phyloP scores from a whole-genome alignment of 2,888 invertebrate species.

The Helleia helle region DNA sequence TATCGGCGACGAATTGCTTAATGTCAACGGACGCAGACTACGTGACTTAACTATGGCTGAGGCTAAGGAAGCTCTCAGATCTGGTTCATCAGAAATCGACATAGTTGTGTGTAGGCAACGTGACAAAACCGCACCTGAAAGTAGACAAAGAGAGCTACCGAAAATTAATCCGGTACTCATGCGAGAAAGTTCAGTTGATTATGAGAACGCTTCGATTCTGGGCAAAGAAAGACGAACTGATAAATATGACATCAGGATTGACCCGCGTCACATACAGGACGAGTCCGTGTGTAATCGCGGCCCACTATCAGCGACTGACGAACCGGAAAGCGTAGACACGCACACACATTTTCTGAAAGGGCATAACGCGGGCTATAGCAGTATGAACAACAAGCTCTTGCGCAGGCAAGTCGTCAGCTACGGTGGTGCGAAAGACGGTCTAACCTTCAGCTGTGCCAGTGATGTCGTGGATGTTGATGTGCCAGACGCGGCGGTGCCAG shows the following conservation, averaged over 20 bases:
- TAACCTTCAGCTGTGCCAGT: constrained; percentile 54
- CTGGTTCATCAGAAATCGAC: constrained; percentile 76
- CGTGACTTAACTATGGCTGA: constrained; percentile 78
- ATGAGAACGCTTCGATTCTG: constrained; percentile 76
- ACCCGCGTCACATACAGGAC: constrained; percentile 76
- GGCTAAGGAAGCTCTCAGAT: constrained; percentile 77
- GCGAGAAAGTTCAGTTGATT: constrained; percentile 81
- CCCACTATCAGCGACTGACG: constrained; percentile 62
- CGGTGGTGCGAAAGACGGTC: constrained; percentile 58
- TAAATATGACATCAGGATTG: too few species aligned
- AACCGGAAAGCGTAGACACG: constrained; percentile 50
- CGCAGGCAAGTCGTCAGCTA: constrained; percentile 73
- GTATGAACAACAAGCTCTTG: constrained; percentile 75
- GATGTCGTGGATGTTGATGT: constrained; percentile 55
- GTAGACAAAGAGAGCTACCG: constrained; percentile 34
- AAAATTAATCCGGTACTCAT: constrained; percentile 47
- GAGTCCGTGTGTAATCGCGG: constrained; percentile 66
- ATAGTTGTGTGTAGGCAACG: constrained; percentile 76
- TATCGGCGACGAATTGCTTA: constrained; percentile 81
- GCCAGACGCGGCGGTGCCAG: constrained; percentile 33
- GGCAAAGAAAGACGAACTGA: constrained; percentile 63
- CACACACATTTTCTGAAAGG: constrained; percentile 77
- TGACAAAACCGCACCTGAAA: constrained; percentile 35
- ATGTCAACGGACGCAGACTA: constrained; percentile 80
- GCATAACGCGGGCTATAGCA: constrained; percentile 74